phyloP scores from a whole-genome alignment of 2,797 vertebrate genomes.

The Pteropus rufus region DNA sequence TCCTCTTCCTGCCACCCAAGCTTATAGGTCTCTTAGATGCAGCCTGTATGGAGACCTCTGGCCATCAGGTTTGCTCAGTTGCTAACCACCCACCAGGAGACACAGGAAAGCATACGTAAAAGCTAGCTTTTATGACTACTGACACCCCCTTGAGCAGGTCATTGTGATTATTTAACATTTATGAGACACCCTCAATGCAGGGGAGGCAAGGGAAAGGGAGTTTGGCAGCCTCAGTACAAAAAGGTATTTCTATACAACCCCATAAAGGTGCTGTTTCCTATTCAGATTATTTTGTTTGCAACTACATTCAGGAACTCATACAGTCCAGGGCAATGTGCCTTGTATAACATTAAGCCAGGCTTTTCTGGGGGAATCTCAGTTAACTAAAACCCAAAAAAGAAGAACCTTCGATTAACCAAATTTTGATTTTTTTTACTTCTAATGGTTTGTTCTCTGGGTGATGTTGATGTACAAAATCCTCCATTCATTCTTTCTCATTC shows the following conservation, averaged over 20 bases:
- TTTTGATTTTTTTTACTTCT: background rate
- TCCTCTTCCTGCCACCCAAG: slow-evolving; percentile 64
- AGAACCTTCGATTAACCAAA: background rate
- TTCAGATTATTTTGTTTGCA: slow-evolving; percentile 25
- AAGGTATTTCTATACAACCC: slow-evolving; percentile 48
- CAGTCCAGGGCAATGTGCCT: background rate
- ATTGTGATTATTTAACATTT: slow-evolving; percentile 71
- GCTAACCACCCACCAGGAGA: slow-evolving; percentile 69
- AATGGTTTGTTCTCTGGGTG: background rate
- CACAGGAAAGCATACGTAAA: slow-evolving; percentile 61
- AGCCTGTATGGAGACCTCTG: slow-evolving; percentile 63
- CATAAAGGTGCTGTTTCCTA: slow-evolving; percentile 1
- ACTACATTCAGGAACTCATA: background rate
- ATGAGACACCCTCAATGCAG: slow-evolving; percentile 52
- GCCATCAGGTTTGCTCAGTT: slow-evolving; percentile 15
- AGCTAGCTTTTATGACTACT: slow-evolving; percentile 63
- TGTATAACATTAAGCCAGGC: background rate
- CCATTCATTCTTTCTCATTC: background rate
- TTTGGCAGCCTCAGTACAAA: slow-evolving; percentile 59
- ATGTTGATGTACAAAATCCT: background rate
- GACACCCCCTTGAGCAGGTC: slow-evolving; percentile 53
- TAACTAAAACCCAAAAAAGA: background rate
- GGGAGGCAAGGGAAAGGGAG: slow-evolving; percentile 17
- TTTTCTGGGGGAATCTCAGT: background rate
- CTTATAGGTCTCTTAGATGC: slow-evolving; percentile 49